These are phyloP conservation scores for Trinorchestia longiramus DNA, from an alignment of 1,140 invertebrate genomes.

Conservation along the genomic window DNA sequence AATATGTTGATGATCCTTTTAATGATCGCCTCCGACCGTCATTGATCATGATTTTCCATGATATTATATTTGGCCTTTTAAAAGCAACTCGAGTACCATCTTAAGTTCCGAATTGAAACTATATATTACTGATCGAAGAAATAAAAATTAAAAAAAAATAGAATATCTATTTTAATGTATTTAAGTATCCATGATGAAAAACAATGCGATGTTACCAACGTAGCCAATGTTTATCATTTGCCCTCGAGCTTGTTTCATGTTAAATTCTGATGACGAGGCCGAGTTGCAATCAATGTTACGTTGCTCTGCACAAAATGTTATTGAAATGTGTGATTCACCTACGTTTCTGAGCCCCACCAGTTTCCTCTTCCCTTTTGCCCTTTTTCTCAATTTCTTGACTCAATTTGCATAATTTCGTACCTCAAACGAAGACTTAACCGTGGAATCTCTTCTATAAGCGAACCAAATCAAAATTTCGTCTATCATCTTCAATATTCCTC, in stretches of 20 bases:
- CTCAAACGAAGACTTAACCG: conserved; percentile 1
- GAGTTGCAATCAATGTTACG: not conserved
- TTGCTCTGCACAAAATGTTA: conserved; percentile 47
- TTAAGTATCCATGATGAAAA: not conserved
- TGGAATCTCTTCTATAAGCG: not conserved
- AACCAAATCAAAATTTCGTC: not conserved
- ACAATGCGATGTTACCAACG: not conserved
- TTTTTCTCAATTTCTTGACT: not conserved
- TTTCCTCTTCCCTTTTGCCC: conserved; percentile 18
- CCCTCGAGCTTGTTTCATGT: not conserved
- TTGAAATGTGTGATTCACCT: not conserved
- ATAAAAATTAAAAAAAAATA: not conserved
- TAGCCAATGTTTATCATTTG: not conserved
- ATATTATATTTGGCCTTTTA: not conserved
- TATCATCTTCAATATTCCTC: not conserved
- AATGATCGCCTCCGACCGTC: not conserved
- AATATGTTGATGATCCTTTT: conserved; percentile 4
- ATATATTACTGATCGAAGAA: not conserved
- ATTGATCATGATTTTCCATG: not conserved
- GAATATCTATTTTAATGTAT: not conserved
- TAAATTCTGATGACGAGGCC: not conserved
- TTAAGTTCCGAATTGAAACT: not conserved
- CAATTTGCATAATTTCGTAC: conserved; percentile 35
- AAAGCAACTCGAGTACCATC: not conserved
- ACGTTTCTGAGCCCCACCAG: not conserved